Base-by-base conservation (phyloP, 37 sponge, comb jelly and placozoan species). In the Chondrosia reniformis region DNA sequence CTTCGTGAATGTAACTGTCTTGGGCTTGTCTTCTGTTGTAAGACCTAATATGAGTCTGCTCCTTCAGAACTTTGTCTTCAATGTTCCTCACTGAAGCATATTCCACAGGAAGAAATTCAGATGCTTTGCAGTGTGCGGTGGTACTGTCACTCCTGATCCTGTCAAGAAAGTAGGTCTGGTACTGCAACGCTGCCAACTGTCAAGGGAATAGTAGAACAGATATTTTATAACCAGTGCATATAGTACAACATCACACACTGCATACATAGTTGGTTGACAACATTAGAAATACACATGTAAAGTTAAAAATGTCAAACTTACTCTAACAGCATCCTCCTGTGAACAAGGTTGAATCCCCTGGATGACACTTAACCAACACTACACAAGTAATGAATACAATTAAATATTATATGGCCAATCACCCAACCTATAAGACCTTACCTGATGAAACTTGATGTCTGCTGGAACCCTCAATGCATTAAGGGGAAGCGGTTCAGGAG, bases 81-180 rank as follows among this genome's bases (percentile, higher is more conserved):
- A 91, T 62, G 32, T 84, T 85, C 42, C 84, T 40, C 3, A 86
- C 62, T 1, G 75, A 58, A 28, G 84, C 31, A 43, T 82, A 86
- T 74, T 91, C 91, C 39, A 81, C 58, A 1, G 91, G 91, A 0
- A 91, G 78, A 55, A 91, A 91, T 65, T 91, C 87, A 28, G 78
- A 75, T 13, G 87, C 81, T 34, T 82, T 91, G 72, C 10, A 36
- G 45, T 44, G 65, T 27, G 52, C 46, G 30, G 52, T 39, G 13
- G 75, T 76, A 40, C 72, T 69, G 77, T 86, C 33, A n/a, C 79
- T 55, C 32, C 71, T 84, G n/a, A 84, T 86, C 32, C 91, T 76
- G 59, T 87, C 87, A 43, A 87, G 87, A 75, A 91, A 84, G 75
- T 91, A 91, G 22, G 87, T 84, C 63, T 91, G 91, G 81, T 91